Evolutionary conservation across 1,140 invertebrate species (phyloP).

Genomic region (Drosophila santomea): DNA sequence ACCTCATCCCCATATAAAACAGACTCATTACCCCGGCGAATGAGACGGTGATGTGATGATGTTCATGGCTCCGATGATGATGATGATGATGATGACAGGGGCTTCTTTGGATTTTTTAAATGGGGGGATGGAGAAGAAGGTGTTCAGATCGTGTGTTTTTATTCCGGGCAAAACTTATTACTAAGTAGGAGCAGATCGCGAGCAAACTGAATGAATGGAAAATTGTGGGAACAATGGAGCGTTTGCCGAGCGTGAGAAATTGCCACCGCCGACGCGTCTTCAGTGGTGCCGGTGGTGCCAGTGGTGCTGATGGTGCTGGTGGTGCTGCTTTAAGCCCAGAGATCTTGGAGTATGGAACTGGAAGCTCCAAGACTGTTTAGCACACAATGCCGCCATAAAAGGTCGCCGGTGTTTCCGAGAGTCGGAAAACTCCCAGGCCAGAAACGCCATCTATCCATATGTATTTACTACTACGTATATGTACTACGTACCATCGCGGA

Average conservation of each 20-base stretch:
- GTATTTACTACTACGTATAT: slow-evolving; percentile 2
- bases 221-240: slow-evolving; percentile 78
- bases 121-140: too few species aligned
- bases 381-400: slow-evolving; percentile 81
- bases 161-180: slow-evolving; percentile 72
- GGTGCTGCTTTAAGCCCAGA: slow-evolving; percentile 32
- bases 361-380: slow-evolving; percentile 61
- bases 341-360: slow-evolving; percentile 12
- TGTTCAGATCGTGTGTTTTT: slow-evolving; percentile 21
- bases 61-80: slow-evolving; percentile 12
- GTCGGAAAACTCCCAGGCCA: slow-evolving; percentile 36
- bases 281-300: neutral
- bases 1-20: slow-evolving; percentile 55
- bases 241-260: slow-evolving; percentile 69
- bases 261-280: slow-evolving; percentile 47
- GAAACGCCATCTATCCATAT: slow-evolving; percentile 3
- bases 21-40: slow-evolving; percentile 62
- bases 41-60: slow-evolving; percentile 6
- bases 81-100: slow-evolving; percentile 42
- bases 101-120: neutral
- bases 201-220: slow-evolving; percentile 80
- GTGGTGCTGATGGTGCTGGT: slow-evolving; percentile 34
- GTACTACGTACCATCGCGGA: neutral
- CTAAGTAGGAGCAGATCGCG: slow-evolving; percentile 77
- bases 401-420: slow-evolving; percentile 51